Conservation (phyloP, 2,797 vertebrate species). For the Eulemur mongoz region DNA sequence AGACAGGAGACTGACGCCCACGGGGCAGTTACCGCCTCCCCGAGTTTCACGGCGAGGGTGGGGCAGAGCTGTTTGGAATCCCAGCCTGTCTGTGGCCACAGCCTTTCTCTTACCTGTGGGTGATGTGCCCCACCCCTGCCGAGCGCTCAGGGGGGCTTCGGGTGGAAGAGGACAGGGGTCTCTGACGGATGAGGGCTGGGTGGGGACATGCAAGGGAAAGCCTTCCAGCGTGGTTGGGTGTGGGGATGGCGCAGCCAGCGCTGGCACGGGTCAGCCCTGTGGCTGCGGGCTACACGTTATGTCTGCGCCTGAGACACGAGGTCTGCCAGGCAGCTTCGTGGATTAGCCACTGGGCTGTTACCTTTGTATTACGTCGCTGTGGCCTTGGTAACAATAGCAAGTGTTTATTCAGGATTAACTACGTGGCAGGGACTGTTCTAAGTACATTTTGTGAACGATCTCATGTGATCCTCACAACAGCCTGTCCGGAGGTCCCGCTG, state of each 20-base stretch:
- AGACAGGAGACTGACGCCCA: fast-evolving
- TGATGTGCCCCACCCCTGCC: fast-evolving
- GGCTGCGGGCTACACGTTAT: not conserved
- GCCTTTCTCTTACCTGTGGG: not conserved
- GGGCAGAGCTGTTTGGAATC: not conserved
- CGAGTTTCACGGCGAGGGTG: fast-evolving
- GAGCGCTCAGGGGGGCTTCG: not conserved
- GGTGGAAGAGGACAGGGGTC: not conserved
- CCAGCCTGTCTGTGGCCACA: not conserved
- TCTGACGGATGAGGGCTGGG: not conserved
- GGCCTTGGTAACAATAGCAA: not conserved
- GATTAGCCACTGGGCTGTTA: not conserved
- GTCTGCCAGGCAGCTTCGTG: not conserved
- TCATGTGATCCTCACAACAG: not conserved
- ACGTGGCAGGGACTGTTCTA: fast-evolving
- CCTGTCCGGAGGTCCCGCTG: not conserved
- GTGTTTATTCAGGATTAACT: too few species aligned
- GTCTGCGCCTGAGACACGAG: not conserved
- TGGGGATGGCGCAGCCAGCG: fast-evolving
- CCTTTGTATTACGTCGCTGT: fast-evolving
- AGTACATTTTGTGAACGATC: not conserved
- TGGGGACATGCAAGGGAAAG: fast-evolving
- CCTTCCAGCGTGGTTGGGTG: not conserved
- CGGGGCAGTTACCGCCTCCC: fast-evolving
- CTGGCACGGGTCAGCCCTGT: not conserved